These are phyloP conservation scores for Aporrectodea caliginosa DNA, from an alignment of 1,140 invertebrate species.

Conservation along the genomic window DNA sequence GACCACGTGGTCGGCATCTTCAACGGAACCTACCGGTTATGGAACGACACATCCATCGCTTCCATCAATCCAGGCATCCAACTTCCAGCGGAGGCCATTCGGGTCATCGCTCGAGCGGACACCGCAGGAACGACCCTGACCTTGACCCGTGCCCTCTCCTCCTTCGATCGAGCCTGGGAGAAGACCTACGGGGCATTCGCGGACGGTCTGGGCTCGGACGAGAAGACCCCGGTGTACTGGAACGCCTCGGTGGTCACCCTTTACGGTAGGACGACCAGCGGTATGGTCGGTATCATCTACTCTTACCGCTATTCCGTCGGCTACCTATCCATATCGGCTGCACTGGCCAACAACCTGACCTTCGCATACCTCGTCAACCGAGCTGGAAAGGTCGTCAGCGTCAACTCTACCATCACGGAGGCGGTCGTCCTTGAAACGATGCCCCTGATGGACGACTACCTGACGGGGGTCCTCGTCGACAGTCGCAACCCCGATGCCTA, in stretches of 20 bases:
- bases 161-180: conserved; percentile 36
- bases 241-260: too few relatives aligned
- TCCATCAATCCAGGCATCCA: conserved; percentile 31
- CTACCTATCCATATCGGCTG: conserved; percentile 23
- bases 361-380: background rate
- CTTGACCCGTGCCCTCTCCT: conserved; percentile 39
- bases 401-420: background rate
- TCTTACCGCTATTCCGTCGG: conserved; percentile 23
- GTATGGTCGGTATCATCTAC: conserved; percentile 21
- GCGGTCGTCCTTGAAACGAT: too few relatives aligned
- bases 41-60: conserved; percentile 36
- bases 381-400: background rate
- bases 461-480: conserved; percentile 13
- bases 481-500: background rate
- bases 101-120: conserved; percentile 38
- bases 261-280: conserved; percentile 10
- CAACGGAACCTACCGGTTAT: conserved; percentile 37
- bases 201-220: background rate
- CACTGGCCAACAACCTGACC: background rate
- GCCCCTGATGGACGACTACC: background rate
- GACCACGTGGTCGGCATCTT: conserved; percentile 40
- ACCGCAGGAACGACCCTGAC: conserved; percentile 42
- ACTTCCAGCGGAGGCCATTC: conserved; percentile 36
- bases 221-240: background rate
- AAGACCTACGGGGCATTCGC: conserved; percentile 23